These are phyloP conservation scores for Azemiops feae DNA, from an alignment of 2,113 vertebrate species.

Conservation along the genomic window DNA sequence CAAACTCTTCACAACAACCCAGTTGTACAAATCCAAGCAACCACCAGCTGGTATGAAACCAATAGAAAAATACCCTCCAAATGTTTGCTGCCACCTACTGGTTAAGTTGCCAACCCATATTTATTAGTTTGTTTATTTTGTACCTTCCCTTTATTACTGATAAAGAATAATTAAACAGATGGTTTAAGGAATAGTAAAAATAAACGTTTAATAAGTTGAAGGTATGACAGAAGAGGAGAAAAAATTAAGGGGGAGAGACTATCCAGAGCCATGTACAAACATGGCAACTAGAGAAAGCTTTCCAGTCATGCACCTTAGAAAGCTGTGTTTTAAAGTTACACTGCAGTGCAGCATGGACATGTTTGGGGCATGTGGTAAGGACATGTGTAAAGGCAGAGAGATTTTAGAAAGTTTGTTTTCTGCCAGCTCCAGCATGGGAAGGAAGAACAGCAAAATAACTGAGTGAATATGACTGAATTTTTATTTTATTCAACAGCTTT, in stretches of 20 bases:
- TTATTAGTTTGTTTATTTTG: background rate
- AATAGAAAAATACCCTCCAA: background rate
- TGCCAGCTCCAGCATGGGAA: background rate
- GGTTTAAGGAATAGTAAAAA: background rate
- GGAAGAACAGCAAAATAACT: background rate
- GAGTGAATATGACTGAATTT: background rate
- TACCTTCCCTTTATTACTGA: background rate
- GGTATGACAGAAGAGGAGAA: background rate
- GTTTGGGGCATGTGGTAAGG: background rate
- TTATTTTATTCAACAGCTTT: background rate
- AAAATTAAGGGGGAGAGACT: background rate
- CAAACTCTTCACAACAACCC: background rate
- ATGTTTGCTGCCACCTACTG: background rate
- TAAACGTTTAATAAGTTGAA: background rate
- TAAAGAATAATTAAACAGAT: background rate
- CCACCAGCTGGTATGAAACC: background rate
- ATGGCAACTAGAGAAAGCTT: background rate
- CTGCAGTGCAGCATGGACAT: background rate
- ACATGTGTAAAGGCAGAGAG: background rate
- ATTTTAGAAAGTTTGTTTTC: background rate
- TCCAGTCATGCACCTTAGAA: background rate
- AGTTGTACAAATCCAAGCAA: background rate
- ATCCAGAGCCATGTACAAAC: background rate
- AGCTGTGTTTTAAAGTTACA: background rate
- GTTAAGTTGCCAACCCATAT: background rate